Evolutionary conservation across 2,888 invertebrate species (phyloP).

Genomic region (Scaptomyza reducta): DNA sequence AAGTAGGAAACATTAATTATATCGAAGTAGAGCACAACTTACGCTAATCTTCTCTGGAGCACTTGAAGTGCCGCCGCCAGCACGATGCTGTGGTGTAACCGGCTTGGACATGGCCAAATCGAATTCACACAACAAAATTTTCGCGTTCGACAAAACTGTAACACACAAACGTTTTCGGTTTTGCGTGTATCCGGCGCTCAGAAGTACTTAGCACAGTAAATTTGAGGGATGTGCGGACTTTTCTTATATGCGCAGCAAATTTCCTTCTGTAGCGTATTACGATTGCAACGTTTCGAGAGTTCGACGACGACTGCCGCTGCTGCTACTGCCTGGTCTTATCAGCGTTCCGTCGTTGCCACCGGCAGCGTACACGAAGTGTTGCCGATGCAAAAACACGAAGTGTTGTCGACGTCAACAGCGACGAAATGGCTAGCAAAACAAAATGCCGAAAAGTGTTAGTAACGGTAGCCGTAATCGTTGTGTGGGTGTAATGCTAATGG

Average conservation of each 20-base stretch:
- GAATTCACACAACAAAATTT: conserved; percentile 49
- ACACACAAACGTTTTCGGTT: conserved; percentile 67
- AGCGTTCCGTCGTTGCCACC: conserved; percentile 35
- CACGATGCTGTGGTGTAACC: conserved; percentile 66
- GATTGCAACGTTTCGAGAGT: conserved; percentile 54
- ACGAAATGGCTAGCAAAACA: conserved; percentile 70
- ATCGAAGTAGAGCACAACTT: conserved; percentile 44
- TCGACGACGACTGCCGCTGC: conserved; percentile 59
- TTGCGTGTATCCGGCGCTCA: conserved; percentile 68
- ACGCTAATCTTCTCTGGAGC: conserved; percentile 67
- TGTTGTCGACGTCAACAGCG: conserved; percentile 21
- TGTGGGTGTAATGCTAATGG: conserved; percentile 25
- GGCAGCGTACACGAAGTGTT: conserved; percentile 33
- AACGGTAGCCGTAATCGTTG: conserved; percentile 37
- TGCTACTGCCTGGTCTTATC: conserved; percentile 55
- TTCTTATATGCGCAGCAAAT: background rate
- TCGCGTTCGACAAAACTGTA: conserved; percentile 31
- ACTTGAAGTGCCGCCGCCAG: conserved; percentile 33
- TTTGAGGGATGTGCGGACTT: background rate
- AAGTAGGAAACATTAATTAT: conserved; percentile 15
- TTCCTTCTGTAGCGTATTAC: conserved; percentile 17
- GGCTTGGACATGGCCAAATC: conserved; percentile 65
- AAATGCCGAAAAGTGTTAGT: conserved; percentile 63
- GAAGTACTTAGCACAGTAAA: conserved; percentile 40
- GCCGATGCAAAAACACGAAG: conserved; percentile 34